These are phyloP conservation scores for Spheniscus humboldti DNA, from an alignment of 2,797 vertebrate species.

Conservation along the genomic window DNA sequence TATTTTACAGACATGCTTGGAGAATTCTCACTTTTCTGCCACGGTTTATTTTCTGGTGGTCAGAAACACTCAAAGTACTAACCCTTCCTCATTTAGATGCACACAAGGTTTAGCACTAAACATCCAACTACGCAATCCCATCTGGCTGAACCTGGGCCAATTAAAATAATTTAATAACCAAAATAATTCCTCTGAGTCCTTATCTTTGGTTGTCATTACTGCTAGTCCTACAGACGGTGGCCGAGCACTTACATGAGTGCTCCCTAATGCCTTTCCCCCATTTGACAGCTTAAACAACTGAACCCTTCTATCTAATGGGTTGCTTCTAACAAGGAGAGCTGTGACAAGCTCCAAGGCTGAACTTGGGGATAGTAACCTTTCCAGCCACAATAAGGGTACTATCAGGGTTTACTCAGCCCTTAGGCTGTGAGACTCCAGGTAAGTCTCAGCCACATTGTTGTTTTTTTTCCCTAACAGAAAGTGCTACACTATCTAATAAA, in stretches of 20 bases:
- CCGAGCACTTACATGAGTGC: background rate
- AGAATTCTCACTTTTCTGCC: background rate
- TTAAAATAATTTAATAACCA: background rate
- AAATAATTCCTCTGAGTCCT: background rate
- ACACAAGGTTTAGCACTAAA: background rate
- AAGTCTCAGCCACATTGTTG: background rate
- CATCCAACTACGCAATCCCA: background rate
- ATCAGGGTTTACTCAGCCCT: background rate
- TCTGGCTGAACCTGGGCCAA: background rate
- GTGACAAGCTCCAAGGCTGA: background rate
- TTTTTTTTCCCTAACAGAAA: background rate
- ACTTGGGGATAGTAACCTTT: background rate
- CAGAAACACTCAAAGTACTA: background rate
- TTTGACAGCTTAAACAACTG: background rate
- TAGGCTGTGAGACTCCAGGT: background rate
- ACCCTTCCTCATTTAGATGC: background rate
- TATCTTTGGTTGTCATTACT: background rate
- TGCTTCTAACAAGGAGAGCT: background rate
- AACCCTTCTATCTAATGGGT: background rate
- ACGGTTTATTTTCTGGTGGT: background rate
- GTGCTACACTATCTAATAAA: background rate
- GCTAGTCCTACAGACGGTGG: background rate
- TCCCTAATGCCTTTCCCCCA: background rate
- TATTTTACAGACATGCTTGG: background rate
- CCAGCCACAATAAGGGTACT: background rate